Percentiles rank a stretch among this genome's conserved stretches.
Evolutionary conservation across 2,888 invertebrate genomes (phyloP).

Genomic region (Palloptera scutellata): DNA sequence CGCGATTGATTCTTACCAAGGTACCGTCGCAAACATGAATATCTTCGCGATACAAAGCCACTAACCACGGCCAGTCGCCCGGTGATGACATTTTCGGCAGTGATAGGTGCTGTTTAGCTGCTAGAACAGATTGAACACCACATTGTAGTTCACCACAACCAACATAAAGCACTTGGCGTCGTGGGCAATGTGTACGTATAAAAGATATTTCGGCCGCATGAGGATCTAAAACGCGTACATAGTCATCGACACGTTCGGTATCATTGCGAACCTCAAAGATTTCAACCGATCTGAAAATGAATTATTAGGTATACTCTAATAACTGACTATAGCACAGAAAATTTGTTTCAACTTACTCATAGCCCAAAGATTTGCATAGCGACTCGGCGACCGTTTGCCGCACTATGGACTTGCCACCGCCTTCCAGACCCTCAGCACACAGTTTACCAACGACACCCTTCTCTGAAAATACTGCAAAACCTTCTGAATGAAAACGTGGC

Average conservation of each 20-base stretch:
- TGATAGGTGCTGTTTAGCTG: constrained; percentile 58
- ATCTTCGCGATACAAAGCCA: constrained; percentile 81
- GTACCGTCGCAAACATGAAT: constrained; percentile 90
- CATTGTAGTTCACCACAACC: constrained; percentile 80
- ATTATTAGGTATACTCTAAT: not conserved
- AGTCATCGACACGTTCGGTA: constrained; percentile 69
- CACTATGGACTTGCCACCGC: constrained; percentile 65
- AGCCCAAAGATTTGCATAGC: constrained; percentile 79
- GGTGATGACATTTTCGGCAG: constrained; percentile 78
- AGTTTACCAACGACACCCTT: constrained; percentile 82
- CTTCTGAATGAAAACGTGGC: constrained; percentile 74
- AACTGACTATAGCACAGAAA: not conserved
- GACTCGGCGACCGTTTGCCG: constrained; percentile 77
- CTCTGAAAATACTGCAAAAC: constrained; percentile 87
- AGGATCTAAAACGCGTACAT: constrained; percentile 85
- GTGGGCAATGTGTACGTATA: constrained; percentile 77
- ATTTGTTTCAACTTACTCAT: constrained; percentile 69
- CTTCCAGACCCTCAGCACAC: constrained; percentile 81
- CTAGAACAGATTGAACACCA: constrained; percentile 71
- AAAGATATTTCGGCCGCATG: constrained; percentile 83
- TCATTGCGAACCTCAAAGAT: constrained; percentile 74
- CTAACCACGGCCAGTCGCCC: constrained; percentile 95
- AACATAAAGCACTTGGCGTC: constrained; percentile 80
- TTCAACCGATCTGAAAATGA: constrained; percentile 70
- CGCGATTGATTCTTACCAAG: constrained; percentile 66